Evolutionary conservation across 2,797 vertebrate species (phyloP).

Genomic region (Danio kyathit): DNA sequence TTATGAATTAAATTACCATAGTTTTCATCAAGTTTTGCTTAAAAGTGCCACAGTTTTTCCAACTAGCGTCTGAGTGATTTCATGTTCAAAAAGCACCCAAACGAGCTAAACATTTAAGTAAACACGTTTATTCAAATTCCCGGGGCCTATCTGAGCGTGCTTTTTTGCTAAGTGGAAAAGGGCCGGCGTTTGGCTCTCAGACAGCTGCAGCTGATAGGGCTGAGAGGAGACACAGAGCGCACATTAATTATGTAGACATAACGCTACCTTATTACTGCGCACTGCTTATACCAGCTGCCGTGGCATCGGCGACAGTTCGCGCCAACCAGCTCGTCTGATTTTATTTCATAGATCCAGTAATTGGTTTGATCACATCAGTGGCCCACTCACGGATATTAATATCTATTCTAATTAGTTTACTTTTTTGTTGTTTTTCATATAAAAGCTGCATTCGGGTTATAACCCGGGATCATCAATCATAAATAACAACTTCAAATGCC

Average conservation of each 20-base stretch:
- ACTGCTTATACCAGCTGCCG: constrained; percentile 43
- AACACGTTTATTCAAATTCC: constrained; percentile 13
- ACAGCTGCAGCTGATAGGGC: constrained; percentile 40
- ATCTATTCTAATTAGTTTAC: constrained; percentile 48
- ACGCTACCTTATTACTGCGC: constrained; percentile 41
- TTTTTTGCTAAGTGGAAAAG: constrained; percentile 30
- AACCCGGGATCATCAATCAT: constrained; percentile 29
- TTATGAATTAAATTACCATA: background rate
- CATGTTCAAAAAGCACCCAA: background rate
- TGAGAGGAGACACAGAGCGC: constrained; percentile 39
- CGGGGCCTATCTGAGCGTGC: background rate
- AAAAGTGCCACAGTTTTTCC: background rate
- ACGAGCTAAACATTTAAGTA: background rate
- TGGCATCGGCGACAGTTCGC: constrained; percentile 35
- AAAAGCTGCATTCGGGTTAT: background rate
- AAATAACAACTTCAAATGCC: constrained; percentile 37
- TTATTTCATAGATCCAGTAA: constrained; percentile 49
- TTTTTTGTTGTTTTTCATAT: constrained; percentile 16
- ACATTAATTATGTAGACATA: constrained; percentile 52
- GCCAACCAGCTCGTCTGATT: constrained; percentile 42
- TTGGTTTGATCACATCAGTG: constrained; percentile 43
- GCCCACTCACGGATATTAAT: constrained; percentile 49
- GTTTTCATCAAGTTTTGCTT: background rate
- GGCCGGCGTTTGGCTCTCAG: constrained; percentile 9
- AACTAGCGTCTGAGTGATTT: background rate